Evolutionary conservation across 2,797 vertebrate genomes (phyloP), one percentile per base, ranked within the genome.

Genomic region (Nannoperca obscura): DNA sequence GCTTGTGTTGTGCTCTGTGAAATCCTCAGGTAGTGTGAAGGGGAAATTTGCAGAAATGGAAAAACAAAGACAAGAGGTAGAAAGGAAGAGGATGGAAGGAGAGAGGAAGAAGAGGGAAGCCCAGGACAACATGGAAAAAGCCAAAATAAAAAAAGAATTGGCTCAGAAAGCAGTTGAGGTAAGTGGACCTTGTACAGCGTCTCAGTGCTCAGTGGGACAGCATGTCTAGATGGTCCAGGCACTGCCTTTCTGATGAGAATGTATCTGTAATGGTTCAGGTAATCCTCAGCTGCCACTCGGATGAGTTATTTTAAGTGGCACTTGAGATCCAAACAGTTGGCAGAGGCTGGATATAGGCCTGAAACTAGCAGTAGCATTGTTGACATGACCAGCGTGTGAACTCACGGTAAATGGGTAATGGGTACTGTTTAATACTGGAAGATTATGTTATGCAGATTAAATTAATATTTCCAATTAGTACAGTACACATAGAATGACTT

Each of bases 31-130:
- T 72, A 99, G 97, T 0, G 98, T 99, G 74, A 99, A 99, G 92
- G 98, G 98, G 76, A 99, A 96, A 85, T 99, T 99, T 93, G 98
- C 96, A 66, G 98, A 96, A 93, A 99, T 99, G 98, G 98, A 99
- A 92, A 99, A 98, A 80, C 97, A 98, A 91, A 96, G 98, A 84
- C 96, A 99, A 86, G 97, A 98, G 81, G 97, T 90, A 79, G 95
- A 98, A 89, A 97, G 92, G 88, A 99, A 97, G 91, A 96, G 93
- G 89, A 98, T 82, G 1, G 97, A 97, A 54, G 97, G 94, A 19
- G 98, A 99, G 90, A 95, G 98, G 71, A 98, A 96, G 87, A 96
- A 96, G 70, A 96, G 98, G 72, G 94, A 95, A 46, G 93, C 97
- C 73, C 98, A 99, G 93, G 98, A 99, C 65, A 91, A 96, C 66